phyloP scores from a whole-genome alignment of 2,888 invertebrate genomes.

The Tipula unca region DNA sequence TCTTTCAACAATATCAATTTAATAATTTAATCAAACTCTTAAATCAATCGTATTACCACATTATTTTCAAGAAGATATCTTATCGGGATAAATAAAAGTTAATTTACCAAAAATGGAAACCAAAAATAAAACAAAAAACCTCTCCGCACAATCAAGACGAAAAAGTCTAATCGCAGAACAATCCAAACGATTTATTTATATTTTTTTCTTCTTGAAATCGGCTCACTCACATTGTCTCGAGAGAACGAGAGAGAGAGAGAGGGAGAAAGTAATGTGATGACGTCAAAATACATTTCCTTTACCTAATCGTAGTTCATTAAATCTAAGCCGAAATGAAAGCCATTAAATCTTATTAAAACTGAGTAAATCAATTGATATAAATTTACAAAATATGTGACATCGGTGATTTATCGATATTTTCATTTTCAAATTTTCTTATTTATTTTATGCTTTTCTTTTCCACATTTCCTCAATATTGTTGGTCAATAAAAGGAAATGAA shows the following conservation, averaged over 20 bases:
- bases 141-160: no score
- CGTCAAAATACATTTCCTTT: neutral
- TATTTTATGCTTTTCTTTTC: neutral
- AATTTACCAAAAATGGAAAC: neutral
- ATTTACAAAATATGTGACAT: conserved; percentile 14
- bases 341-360: neutral
- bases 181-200: neutral
- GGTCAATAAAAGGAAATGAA: neutral
- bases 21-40: neutral
- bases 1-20: neutral
- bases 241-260: no score
- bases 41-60: neutral
- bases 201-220: no score
- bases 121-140: neutral
- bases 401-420: neutral
- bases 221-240: no score
- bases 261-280: neutral
- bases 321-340: neutral
- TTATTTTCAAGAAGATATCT: neutral
- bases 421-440: neutral
- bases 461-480: neutral
- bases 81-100: neutral
- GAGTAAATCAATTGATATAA: neutral
- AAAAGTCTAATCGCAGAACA: neutral
- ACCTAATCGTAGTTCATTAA: neutral